Evolutionary conservation across 2,888 invertebrate species (phyloP), one percentile per base, ranked within the genome.

Genomic region (Drosophila meridionalis): DNA sequence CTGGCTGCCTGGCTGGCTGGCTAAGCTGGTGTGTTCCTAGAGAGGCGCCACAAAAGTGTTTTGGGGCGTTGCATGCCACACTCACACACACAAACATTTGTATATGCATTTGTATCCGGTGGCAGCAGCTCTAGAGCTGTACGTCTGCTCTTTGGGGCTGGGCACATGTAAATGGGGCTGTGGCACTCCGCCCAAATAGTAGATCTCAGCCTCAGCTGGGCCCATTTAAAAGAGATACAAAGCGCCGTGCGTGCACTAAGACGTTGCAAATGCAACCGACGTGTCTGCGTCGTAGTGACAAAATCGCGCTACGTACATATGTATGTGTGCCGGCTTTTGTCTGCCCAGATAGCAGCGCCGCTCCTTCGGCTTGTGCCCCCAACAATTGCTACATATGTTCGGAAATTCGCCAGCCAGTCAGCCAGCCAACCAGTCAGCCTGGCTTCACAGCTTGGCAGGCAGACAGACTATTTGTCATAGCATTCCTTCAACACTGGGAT

Each of bases 391-490:
- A 82, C 83, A 80, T 60, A 71, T 74, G 74, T 69, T 77, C 42
- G 68, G 45, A 68, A 70, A 71, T 62, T 68, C 62, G 52, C 71
- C 61, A 57, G 61, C 6, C 55, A 55, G 40, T 0, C 50, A 56
- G 50, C 9, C 68, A 50, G 61, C 6, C 55, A 55, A 28, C 0
- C 50, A 56, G 50, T 7, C 68, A 50, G 62, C 20, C 69, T 60
- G 55, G 38, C 48, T 48, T 60, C 58, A 63, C 50, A 80, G 59
- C 73, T 62, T 62, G 77, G 61, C 78, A 76, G 83, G 72, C 81
- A 78, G 87, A 83, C 80, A 78, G 88, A 85, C 87, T 91, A 91
- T 90, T 91, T 90, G 89, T 90, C 87, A 85, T 82, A 81, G 77
- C 85, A 90, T 91, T 89, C 83, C 89, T 81, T 80, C 82, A 82